These are phyloP conservation scores for Arctocebus calabarensis DNA, from an alignment of 2,797 vertebrate genomes.

Conservation along the genomic window DNA sequence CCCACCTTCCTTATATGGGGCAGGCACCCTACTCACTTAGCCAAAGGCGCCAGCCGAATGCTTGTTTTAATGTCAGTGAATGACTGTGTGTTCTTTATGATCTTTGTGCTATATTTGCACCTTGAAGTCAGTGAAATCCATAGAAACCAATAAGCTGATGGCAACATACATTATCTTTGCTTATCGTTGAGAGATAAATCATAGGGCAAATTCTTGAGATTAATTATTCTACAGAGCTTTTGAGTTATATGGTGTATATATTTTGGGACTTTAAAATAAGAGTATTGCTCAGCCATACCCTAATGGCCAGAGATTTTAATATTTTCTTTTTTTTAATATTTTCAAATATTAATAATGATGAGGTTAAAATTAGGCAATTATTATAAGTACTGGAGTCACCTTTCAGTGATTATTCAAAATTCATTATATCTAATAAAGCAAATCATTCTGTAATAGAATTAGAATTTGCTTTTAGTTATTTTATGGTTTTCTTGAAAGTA, in stretches of 20 bases:
- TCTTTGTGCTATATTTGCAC: background rate
- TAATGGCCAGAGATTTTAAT: background rate
- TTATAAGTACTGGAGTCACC: background rate
- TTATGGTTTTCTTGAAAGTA: background rate
- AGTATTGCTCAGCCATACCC: background rate
- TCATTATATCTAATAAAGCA: conserved; percentile 9
- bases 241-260: background rate
- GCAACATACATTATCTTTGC: background rate
- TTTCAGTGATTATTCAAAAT: conserved; percentile 43
- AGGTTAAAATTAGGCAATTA: conserved; percentile 19
- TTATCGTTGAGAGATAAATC: background rate
- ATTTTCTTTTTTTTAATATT: conserved; percentile 2
- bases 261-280: background rate
- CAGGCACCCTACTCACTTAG: no score
- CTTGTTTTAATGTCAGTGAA: background rate
- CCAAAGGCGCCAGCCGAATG: background rate
- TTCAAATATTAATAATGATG: background rate
- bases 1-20: no score
- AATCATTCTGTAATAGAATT: conserved; percentile 8
- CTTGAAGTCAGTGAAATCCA: background rate
- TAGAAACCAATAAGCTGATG: background rate
- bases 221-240: background rate
- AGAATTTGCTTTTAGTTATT: background rate
- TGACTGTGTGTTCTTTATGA: background rate
- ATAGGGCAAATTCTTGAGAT: background rate